These are phyloP conservation scores for Otis tarda DNA, from an alignment of 2,113 vertebrate species.

Conservation along the genomic window DNA sequence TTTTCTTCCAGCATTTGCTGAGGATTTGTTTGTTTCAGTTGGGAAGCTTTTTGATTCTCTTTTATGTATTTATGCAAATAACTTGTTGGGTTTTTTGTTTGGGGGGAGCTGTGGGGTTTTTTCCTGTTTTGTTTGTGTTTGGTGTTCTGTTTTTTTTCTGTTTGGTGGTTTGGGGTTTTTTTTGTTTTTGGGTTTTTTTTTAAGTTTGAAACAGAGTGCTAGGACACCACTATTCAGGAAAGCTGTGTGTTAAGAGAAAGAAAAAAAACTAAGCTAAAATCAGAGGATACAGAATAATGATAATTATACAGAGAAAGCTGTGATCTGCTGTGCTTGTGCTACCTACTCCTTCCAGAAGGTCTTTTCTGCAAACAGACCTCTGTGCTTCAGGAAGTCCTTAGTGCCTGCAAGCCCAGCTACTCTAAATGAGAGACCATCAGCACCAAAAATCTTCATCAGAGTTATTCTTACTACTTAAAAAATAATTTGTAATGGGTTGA, in stretches of 20 bases:
- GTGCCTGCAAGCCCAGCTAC: neutral
- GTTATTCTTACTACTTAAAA: neutral
- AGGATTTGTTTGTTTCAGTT: neutral
- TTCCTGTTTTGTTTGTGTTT: neutral
- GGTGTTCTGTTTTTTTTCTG: neutral
- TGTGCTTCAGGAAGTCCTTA: neutral
- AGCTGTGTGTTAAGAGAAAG: neutral
- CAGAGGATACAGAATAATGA: neutral
- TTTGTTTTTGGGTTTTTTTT: neutral
- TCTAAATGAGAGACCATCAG: neutral
- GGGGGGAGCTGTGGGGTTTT: neutral
- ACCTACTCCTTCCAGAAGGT: neutral
- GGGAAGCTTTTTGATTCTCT: neutral
- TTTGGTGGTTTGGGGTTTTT: neutral
- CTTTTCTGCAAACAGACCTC: neutral
- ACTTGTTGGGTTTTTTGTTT: neutral
- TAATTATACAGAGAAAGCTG: neutral
- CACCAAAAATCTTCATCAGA: neutral
- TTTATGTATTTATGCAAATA: neutral
- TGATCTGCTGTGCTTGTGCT: neutral
- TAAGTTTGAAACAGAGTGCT: neutral
- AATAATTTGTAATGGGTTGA: neutral
- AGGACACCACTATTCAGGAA: neutral
- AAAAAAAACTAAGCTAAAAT: neutral
- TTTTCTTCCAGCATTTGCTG: neutral